Conservation (phyloP, 2,888 invertebrate genomes). For the Danaus chrysippus region DNA sequence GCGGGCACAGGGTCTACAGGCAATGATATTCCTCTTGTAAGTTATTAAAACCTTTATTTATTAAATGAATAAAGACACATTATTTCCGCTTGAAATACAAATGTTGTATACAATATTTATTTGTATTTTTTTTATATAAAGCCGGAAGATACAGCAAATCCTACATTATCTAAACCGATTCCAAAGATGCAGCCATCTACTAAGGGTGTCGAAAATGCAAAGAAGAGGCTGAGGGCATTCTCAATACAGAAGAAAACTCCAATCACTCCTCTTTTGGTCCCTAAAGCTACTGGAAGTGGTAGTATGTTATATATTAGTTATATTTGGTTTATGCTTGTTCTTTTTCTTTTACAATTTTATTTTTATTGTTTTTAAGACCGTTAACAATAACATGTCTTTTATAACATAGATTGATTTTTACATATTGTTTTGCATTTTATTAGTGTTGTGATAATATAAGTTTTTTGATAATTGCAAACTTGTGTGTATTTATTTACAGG, state of each 20-base stretch:
- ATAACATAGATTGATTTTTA: no score
- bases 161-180: background rate
- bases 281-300: slow-evolving; percentile 48
- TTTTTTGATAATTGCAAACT: no score
- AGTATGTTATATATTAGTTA: slow-evolving; percentile 43
- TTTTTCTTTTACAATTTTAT: no score
- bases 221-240: slow-evolving; percentile 69
- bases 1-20: slow-evolving; percentile 25
- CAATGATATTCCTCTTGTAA: slow-evolving; percentile 24
- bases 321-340: no score
- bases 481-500: no score
- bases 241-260: slow-evolving; percentile 71
- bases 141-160: background rate
- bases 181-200: slow-evolving; percentile 26
- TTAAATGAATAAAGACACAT: no score
- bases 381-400: no score
- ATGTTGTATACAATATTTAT: no score
- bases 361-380: no score
- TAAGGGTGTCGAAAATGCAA: slow-evolving; percentile 69
- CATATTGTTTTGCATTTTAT: no score
- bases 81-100: no score
- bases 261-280: slow-evolving; percentile 44
- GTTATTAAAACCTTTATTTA: background rate
- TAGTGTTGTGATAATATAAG: no score
- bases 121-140: background rate